These are phyloP conservation scores for Neoaliturus tenellus DNA, from an alignment of 2,888 invertebrate species.

Conservation along the genomic window DNA sequence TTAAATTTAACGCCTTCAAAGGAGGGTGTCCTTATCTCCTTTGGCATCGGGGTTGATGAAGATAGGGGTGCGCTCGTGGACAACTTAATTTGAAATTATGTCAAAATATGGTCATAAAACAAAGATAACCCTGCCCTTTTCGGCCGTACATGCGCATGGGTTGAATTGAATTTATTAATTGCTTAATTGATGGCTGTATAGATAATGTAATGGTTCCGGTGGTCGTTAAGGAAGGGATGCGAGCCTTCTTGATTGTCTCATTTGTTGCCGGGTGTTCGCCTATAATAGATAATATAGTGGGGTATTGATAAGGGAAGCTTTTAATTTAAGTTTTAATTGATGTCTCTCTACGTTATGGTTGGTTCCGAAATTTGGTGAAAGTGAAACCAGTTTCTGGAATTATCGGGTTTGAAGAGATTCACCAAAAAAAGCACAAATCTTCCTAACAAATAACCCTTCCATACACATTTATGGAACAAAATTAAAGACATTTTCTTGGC, in stretches of 20 bases:
- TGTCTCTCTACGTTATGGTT: no score
- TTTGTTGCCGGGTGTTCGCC: constrained; percentile 3
- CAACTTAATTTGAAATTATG: constrained; percentile 56
- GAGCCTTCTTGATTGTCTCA: not conserved
- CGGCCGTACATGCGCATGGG: not conserved
- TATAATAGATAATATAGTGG: no score
- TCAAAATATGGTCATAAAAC: constrained; percentile 50
- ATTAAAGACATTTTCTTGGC: no score
- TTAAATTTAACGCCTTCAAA: constrained; percentile 60
- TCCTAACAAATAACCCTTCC: no score
- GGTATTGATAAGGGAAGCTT: no score
- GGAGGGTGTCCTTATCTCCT: constrained; percentile 40
- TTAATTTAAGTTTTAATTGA: no score
- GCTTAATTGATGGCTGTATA: constrained; percentile 40
- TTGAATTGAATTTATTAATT: constrained; percentile 50
- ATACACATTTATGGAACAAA: no score
- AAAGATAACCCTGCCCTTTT: constrained; percentile 31
- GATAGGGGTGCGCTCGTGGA: constrained; percentile 39
- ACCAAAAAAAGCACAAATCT: no score
- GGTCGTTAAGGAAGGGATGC: not conserved
- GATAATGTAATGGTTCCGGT: constrained; percentile 42
- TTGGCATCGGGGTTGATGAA: constrained; percentile 50
- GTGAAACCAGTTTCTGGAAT: no score
- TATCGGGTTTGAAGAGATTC: no score
- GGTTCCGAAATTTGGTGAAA: no score